Evolutionary conservation across 2,113 vertebrate genomes (phyloP), one percentile per base, ranked within the genome.

Genomic region (Emydocephalus ijimae): DNA sequence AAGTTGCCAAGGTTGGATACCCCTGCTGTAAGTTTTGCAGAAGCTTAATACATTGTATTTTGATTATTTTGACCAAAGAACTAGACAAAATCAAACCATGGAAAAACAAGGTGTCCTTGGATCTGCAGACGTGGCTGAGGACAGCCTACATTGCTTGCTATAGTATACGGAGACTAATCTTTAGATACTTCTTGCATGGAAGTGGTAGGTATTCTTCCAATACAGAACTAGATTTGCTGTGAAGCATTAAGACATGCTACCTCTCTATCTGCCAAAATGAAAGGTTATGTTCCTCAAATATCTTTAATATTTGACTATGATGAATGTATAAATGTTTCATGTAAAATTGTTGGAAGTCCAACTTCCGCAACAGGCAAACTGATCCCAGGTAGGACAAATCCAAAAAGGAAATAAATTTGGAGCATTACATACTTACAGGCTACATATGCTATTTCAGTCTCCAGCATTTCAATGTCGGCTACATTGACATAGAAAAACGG

Each of bases 401-500:
- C 3, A 21, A 43, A 43, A 85, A 86, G 15, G 39, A 56, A 5
- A 7, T 11, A n/a, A 52, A 39, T 9, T 10, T 1, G 20, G 87
- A 55, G 1, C 10, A 14, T 45, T 24, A 15, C 52, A 26, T 91
- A 98, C 99, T 99, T 97, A 99, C 99, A 99, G 95, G 99, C 99
- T 94, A 99, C 99, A 0, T 99, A 99, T 1, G 99, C 99, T 96
- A 98, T 93, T 97, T 99, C 99, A 0, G 98, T 98, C 96, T 99
- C 98, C 97, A 99, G 98, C 96, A 98, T 97, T 93, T 98, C 95
- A 95, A 99, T 99, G 97, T 99, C 99, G 0, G 99, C 98, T 94
- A 99, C 98, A 24, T 99, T 99, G 96, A 99, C 98, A 18, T 99
- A 99, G 97, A 99, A 99, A 97, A 99, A 99, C 45, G 99, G 99